Percentiles rank a stretch among this genome's conserved stretches.
phyloP scores from a whole-genome alignment of 2,888 invertebrate species.

The Ormyrus labotus region DNA sequence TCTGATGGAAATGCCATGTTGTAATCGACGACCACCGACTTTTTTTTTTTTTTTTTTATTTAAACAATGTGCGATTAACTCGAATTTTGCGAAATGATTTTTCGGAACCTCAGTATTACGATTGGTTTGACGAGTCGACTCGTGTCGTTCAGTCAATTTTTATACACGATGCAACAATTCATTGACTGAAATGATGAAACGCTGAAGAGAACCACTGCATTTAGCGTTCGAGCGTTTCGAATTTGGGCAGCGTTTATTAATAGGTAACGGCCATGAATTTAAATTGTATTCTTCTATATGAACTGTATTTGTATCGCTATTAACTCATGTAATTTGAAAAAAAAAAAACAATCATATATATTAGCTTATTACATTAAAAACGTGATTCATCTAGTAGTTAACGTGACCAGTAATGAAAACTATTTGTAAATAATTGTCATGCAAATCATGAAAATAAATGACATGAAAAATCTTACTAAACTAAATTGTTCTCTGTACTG shows the following conservation, averaged over 20 bases:
- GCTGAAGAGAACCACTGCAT: constrained; percentile 12
- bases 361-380: constrained; percentile 61
- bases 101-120: constrained; percentile 20
- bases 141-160: constrained; percentile 13
- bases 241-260: constrained; percentile 41
- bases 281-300: constrained; percentile 57
- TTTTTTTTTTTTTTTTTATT: constrained; percentile 23
- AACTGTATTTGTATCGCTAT: constrained; percentile 48
- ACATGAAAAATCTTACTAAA: constrained; percentile 16
- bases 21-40: constrained; percentile 50
- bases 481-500: no score
- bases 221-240: constrained; percentile 15
- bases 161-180: constrained; percentile 25
- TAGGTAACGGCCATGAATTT: constrained; percentile 56
- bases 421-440: constrained; percentile 63
- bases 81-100: constrained; percentile 15
- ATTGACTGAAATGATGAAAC: constrained; percentile 42
- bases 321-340: constrained; percentile 51
- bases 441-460: constrained; percentile 56
- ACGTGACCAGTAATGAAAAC: constrained; percentile 56
- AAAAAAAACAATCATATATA: constrained; percentile 55
- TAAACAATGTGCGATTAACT: constrained; percentile 21
- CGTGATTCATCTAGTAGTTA: constrained; percentile 60
- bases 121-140: constrained; percentile 37
- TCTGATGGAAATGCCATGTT: constrained; percentile 54